Evolutionary conservation across 2,888 invertebrate species (phyloP), one percentile per base, ranked within the genome.

Genomic region (Spisula solida): DNA sequence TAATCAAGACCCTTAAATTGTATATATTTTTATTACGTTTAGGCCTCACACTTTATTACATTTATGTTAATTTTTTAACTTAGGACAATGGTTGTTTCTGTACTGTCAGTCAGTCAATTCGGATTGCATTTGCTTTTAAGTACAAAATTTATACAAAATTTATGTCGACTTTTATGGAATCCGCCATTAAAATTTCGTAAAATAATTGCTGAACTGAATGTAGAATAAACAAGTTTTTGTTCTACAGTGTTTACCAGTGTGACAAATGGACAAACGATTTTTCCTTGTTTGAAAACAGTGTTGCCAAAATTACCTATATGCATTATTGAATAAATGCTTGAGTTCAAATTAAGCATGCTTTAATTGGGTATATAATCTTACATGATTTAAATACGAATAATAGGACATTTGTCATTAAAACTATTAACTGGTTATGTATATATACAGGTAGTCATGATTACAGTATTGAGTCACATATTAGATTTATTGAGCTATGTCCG

Each of bases 1-100:
- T 86, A 86, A 86, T 89, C 86, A 81, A 48, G 83, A 55, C 75
- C 51, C 86, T 66, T 31, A 70, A 86, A 80, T 79, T 83, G 83
- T 89, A 89, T 89, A 89, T 84, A 87, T 89, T 89, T 89, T 85
- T 89, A 89, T 89, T 89, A 84, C 89, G n/a, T 81, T 81, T 86
- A 81, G 34, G 80, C 85, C 75, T 86, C 78, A 86, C 60, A 80
- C 55, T 86, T 89, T 86, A 89, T 89, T 89, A 81, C 89, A 84
- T 29, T 84, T 89, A 89, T 89, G 89, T 81, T 89, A 89, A 89
- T 89, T 87, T 80, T 47, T 55, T 31, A 34, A 56, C 51, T 34
- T 60, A 75, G 81, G 70, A 89, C 89, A 89, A 89, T 81, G 84
- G 80, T 25, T 60, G 51, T 48, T 85, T 85, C 78, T 87, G 87